Percentiles rank a stretch among this genome's conserved stretches.
phyloP scores from a whole-genome alignment of 2,797 vertebrate species.

The Macropodus opercularis region DNA sequence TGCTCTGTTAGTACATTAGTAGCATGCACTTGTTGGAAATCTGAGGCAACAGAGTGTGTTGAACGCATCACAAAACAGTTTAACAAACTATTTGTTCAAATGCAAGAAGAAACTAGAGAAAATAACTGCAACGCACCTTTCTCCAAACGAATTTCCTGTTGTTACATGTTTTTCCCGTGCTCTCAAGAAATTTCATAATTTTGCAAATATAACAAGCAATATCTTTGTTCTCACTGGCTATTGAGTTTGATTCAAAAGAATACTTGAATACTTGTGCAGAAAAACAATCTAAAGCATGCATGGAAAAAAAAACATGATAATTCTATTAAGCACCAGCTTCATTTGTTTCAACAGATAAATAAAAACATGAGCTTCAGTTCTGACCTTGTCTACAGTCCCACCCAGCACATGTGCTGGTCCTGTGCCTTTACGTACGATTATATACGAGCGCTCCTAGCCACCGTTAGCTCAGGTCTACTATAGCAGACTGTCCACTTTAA shows the following conservation, averaged over 20 bases:
- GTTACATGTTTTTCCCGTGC: background rate
- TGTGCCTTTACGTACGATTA: background rate
- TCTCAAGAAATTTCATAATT: constrained; percentile 13
- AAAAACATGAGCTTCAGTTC: constrained; percentile 39
- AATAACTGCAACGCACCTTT: no score
- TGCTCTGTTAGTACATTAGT: no score
- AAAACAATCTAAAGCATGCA: constrained; percentile 26
- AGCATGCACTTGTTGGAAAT: no score
- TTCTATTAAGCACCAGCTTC: constrained; percentile 20
- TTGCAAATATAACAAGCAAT: background rate
- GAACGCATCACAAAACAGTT: background rate
- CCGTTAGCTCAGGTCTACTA: background rate
- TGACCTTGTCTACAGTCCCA: background rate
- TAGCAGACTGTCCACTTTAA: background rate
- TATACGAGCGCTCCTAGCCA: no score
- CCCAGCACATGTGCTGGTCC: background rate
- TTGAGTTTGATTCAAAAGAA: background rate
- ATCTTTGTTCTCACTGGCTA: constrained; percentile 12
- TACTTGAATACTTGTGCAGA: constrained; percentile 27
- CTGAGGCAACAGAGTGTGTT: background rate
- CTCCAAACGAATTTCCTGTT: constrained; percentile 6
- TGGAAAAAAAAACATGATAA: constrained; percentile 12
- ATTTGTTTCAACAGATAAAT: constrained; percentile 15
- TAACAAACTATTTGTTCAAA: constrained; percentile 21
- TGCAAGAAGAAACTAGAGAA: background rate